These are phyloP conservation scores for Montipora capitata DNA, from an alignment of 92 coral and sea anemone species.

Conservation along the genomic window DNA sequence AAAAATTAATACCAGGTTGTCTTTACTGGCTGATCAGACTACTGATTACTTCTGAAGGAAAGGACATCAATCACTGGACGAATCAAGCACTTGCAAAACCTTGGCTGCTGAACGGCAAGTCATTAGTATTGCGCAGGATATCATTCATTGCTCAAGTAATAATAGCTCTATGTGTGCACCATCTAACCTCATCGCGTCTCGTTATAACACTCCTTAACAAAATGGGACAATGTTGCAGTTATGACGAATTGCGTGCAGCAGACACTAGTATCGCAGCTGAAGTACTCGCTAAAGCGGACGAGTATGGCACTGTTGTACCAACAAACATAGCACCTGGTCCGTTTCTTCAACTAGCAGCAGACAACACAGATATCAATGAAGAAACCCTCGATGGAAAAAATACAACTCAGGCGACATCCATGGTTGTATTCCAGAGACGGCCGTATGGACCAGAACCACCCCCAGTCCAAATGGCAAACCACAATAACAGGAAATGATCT, in stretches of 20 bases:
- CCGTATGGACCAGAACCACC: conserved; percentile 50
- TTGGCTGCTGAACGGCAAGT: background rate
- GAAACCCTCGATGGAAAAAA: conserved; percentile 64
- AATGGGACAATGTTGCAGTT: conserved; percentile 42
- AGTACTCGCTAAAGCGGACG: conserved; percentile 29
- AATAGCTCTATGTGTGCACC: conserved; percentile 46
- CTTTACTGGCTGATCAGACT: background rate
- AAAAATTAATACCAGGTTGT: background rate
- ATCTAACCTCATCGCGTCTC: conserved; percentile 39
- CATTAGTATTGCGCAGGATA: conserved; percentile 29
- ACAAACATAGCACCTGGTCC: conserved; percentile 53
- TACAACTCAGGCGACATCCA: conserved; percentile 35
- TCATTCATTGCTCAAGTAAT: conserved; percentile 25
- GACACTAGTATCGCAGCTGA: conserved; percentile 50
- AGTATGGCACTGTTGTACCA: conserved; percentile 38
- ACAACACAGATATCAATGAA: conserved; percentile 59
- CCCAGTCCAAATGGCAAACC: conserved; percentile 50
- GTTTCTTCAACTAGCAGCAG: conserved; percentile 53
- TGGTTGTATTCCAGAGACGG: conserved; percentile 37
- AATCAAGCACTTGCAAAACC: background rate
- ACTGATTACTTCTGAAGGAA: background rate
- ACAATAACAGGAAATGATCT: conserved; percentile 35
- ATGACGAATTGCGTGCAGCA: conserved; percentile 26
- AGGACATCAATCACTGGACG: background rate
- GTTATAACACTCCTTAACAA: conserved; percentile 29